Conservation (phyloP, 2,113 vertebrate genomes). For the Marcusenius ussheri region DNA sequence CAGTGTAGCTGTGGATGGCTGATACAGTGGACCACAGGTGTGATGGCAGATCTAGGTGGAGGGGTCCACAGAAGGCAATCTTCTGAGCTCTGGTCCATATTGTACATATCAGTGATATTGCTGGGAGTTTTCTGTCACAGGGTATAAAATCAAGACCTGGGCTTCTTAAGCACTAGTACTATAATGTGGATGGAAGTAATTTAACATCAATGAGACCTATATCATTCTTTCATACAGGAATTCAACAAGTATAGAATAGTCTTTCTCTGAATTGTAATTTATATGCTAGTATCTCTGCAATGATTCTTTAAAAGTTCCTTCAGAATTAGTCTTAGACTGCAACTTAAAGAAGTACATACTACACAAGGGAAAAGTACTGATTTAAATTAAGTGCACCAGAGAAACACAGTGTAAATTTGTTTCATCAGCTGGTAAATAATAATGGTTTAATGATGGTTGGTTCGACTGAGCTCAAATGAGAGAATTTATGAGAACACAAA, state of each 20-base stretch:
- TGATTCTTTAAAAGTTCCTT: slow-evolving; percentile 20
- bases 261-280: slow-evolving; percentile 14
- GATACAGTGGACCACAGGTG: not conserved
- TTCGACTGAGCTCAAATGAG: not conserved
- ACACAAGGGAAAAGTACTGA: not conserved
- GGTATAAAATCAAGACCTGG: not conserved
- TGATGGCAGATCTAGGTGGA: not conserved
- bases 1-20: not conserved
- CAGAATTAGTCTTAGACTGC: slow-evolving; percentile 3
- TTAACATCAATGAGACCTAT: not conserved
- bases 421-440: not conserved
- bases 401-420: not conserved
- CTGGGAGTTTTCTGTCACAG: not conserved
- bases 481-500: not conserved
- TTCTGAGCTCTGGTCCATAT: not conserved
- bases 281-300: slow-evolving; percentile 22
- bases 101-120: not conserved
- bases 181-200: slow-evolving; percentile 28
- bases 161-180: not conserved
- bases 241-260: slow-evolving; percentile 13
- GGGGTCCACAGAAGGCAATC: not conserved
- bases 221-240: slow-evolving; percentile 5
- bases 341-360: not conserved
- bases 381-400: not conserved
- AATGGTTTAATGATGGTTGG: not conserved